Evolutionary conservation across 2,888 invertebrate genomes (phyloP).

Genomic region (Bombylius discolor): DNA sequence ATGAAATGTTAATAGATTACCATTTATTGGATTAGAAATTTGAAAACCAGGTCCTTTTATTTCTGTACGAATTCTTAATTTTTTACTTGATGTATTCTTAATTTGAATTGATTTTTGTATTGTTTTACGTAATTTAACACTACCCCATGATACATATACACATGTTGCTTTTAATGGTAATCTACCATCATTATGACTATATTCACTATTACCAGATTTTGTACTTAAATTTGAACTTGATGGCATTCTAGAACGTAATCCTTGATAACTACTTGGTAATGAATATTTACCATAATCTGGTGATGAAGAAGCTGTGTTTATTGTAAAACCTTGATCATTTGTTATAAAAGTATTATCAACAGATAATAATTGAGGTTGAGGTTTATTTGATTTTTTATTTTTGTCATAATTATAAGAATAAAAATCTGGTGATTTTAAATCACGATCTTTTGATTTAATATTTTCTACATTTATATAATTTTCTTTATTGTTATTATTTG

Average conservation of each 20-base stretch:
- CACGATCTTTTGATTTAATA: too few relatives aligned
- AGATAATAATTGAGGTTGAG: too few relatives aligned
- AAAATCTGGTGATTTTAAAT: too few relatives aligned
- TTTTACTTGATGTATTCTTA: conserved; percentile 43
- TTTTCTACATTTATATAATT: too few relatives aligned
- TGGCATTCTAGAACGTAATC: conserved; percentile 3
- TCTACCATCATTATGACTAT: conserved; percentile 30
- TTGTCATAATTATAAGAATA: background rate
- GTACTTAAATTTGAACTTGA: conserved; percentile 17
- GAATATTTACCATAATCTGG: conserved; percentile 16
- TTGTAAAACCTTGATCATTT: too few relatives aligned
- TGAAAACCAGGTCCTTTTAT: conserved; percentile 40
- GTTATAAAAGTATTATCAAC: too few relatives aligned
- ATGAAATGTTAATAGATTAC: conserved; percentile 37
- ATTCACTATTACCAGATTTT: conserved; percentile 33
- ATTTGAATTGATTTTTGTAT: conserved; percentile 42
- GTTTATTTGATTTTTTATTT: background rate
- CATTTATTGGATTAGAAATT: conserved; percentile 27
- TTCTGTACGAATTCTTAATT: conserved; percentile 41
- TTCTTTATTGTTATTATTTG: too few relatives aligned
- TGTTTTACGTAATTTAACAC: conserved; percentile 42
- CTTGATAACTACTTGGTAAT: conserved; percentile 12
- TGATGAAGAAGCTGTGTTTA: background rate
- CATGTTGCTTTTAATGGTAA: conserved; percentile 45
- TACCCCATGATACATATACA: conserved; percentile 46